Evolutionary conservation across 2,113 vertebrate species (phyloP).

Genomic region (Mesembrinibis cayennensis): DNA sequence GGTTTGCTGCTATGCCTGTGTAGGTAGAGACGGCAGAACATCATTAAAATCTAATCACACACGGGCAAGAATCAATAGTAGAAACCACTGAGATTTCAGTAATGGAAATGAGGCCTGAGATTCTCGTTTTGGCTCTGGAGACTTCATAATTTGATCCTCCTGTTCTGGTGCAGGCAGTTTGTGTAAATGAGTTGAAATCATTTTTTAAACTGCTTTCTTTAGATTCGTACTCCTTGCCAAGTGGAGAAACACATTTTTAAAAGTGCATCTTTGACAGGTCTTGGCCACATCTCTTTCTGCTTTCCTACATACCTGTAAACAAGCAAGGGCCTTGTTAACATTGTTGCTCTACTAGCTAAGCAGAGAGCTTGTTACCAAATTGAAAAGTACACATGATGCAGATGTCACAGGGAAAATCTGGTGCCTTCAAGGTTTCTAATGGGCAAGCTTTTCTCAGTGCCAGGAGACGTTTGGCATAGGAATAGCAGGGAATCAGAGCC

Average conservation of each 20-base stretch:
- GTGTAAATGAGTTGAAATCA: conserved; percentile 36
- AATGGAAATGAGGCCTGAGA: conserved; percentile 45
- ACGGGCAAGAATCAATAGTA: conserved; percentile 30
- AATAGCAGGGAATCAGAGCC: background rate
- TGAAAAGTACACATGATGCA: background rate
- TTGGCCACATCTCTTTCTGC: conserved; percentile 30
- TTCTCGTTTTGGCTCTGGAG: conserved; percentile 20
- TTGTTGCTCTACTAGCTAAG: background rate
- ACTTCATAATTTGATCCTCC: conserved; percentile 38
- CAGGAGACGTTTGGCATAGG: background rate
- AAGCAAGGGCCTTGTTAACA: conserved; percentile 4
- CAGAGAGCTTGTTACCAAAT: background rate
- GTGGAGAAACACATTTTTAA: conserved; percentile 26
- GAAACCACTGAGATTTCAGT: conserved; percentile 43
- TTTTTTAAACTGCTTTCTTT: conserved; percentile 56
- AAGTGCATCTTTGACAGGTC: conserved; percentile 34
- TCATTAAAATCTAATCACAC: conserved; percentile 27
- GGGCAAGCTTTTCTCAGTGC: background rate
- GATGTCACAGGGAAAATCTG: conserved; percentile 12
- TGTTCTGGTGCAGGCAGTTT: conserved; percentile 34
- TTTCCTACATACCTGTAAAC: conserved; percentile 50
- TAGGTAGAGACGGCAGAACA: background rate
- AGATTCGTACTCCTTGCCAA: conserved; percentile 19
- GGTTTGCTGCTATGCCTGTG: background rate
- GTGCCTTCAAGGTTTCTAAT: conserved; percentile 2